phyloP scores from a whole-genome alignment of 2,888 invertebrate genomes.

The Helleia helle region DNA sequence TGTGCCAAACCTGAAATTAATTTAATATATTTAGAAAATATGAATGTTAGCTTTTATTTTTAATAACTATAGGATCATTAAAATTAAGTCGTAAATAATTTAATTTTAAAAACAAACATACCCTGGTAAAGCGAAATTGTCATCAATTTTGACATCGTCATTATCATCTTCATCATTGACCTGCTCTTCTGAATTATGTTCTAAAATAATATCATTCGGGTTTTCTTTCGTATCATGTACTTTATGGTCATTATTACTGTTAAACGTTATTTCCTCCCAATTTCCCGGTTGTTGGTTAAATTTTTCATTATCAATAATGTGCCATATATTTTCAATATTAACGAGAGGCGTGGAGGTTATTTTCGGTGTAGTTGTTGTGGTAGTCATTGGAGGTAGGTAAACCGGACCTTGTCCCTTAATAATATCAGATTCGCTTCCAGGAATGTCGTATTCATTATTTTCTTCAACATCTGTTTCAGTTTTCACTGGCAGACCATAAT shows the following conservation, averaged over 20 bases:
- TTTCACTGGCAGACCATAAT: conserved; percentile 30
- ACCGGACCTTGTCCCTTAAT: conserved; percentile 29
- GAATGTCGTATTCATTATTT: conserved; percentile 21
- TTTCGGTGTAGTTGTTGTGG: conserved; percentile 25
- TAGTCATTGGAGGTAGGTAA: conserved; percentile 32
- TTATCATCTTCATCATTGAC: conserved; percentile 16
- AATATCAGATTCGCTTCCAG: conserved; percentile 37
- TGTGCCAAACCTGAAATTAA: conserved; percentile 46
- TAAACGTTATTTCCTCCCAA: conserved; percentile 48
- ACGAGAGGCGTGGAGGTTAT: conserved; percentile 36
- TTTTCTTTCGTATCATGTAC: conserved; percentile 9
- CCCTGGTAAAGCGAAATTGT: conserved; percentile 61
- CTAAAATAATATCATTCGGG: conserved; percentile 10
- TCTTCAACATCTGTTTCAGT: conserved; percentile 21
- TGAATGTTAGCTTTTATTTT: neutral
- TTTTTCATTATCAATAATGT: conserved; percentile 60
- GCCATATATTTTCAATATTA: conserved; percentile 59
- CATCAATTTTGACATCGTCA: conserved; percentile 29
- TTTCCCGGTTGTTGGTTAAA: conserved; percentile 37
- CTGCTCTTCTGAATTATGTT: conserved; percentile 13
- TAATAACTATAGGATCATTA: neutral
- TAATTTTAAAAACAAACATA: conserved; percentile 21
- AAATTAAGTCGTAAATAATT: neutral
- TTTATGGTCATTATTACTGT: conserved; percentile 23
- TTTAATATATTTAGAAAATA: conserved; percentile 8